Evolutionary conservation across 2,113 vertebrate genomes (phyloP).

Genomic region (Ivindomyrus marchei): DNA sequence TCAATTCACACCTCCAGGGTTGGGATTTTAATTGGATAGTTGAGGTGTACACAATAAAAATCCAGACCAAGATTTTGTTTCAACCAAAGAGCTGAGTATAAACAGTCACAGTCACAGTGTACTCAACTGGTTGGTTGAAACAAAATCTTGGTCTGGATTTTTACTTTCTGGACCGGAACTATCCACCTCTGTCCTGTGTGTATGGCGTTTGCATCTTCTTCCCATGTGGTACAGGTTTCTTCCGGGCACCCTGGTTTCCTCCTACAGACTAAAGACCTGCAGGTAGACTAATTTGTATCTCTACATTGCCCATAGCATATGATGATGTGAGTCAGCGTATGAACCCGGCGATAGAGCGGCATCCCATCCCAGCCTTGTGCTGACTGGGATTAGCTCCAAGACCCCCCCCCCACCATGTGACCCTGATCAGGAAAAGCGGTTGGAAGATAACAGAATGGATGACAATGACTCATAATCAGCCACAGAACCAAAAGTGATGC

Average conservation of each 20-base stretch:
- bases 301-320: neutral
- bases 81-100: neutral
- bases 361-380: neutral
- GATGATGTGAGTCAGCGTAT: neutral
- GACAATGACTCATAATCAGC: neutral
- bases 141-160: neutral
- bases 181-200: neutral
- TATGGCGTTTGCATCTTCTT: neutral
- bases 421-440: neutral
- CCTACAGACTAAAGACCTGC: neutral
- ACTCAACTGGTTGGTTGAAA: neutral
- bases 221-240: neutral
- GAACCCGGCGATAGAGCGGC: neutral
- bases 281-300: neutral
- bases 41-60: too few species aligned
- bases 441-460: neutral
- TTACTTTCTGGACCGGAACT: neutral
- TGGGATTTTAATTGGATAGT: neutral
- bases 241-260: neutral
- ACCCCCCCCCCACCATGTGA: neutral
- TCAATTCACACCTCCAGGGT: neutral
- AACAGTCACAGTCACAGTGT: neutral
- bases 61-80: neutral
- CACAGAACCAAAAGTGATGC: neutral
- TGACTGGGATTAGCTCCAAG: neutral